Conservation (phyloP, 2,113 vertebrate genomes). For the Silurus glanis region DNA sequence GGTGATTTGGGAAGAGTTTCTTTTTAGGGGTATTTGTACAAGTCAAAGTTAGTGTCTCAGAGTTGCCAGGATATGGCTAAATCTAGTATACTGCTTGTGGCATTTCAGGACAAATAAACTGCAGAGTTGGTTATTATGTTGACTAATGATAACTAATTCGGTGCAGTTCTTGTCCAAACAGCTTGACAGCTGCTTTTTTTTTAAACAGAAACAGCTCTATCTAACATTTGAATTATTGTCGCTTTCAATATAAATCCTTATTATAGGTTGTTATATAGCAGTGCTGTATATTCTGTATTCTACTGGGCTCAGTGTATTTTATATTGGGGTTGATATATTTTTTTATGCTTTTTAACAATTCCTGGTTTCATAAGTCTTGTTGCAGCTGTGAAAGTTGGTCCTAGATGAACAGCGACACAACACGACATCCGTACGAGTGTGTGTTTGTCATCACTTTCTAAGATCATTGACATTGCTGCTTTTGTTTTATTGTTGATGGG, state of each 20-base stretch:
- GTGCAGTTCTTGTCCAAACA: neutral
- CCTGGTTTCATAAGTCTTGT: neutral
- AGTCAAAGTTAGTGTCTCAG: too few relatives aligned
- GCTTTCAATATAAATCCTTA: neutral
- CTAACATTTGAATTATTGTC: neutral
- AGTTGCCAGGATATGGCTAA: neutral
- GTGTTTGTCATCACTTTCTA: constrained; percentile 23
- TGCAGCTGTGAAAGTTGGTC: neutral
- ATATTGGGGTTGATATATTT: too few relatives aligned
- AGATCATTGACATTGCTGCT: constrained; percentile 14
- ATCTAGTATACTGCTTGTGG: neutral
- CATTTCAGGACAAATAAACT: neutral
- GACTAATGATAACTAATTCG: neutral
- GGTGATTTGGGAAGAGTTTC: neutral
- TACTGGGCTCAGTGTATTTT: neutral
- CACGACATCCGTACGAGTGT: neutral
- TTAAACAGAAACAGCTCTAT: neutral
- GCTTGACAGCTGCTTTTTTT: neutral
- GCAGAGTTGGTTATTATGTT: neutral
- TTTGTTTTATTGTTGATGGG: constrained; percentile 22
- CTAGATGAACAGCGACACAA: neutral
- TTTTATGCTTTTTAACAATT: too few relatives aligned
- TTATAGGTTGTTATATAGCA: neutral
- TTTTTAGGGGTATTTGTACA: too few relatives aligned
- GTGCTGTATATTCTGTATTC: neutral